Conservation (phyloP, 2,797 vertebrate genomes). For the Myotis planiceps region DNA sequence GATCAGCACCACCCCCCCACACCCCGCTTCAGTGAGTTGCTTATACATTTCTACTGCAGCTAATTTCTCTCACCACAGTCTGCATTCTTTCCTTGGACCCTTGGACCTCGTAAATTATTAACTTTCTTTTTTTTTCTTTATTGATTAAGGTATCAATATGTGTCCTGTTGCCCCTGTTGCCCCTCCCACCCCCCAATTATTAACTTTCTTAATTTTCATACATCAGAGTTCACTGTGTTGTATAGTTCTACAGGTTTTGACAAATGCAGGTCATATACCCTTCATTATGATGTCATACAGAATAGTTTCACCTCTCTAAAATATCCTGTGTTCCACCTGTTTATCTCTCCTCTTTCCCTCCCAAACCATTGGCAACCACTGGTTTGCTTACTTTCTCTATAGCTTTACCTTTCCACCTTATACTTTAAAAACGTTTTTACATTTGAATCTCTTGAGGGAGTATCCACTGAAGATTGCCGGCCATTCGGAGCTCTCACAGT, state of each 20-base stretch:
- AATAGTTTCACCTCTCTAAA: neutral
- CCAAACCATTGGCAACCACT: neutral
- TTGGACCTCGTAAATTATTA: neutral
- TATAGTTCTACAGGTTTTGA: neutral
- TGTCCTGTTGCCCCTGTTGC: too few relatives aligned
- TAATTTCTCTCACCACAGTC: neutral
- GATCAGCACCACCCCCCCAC: neutral
- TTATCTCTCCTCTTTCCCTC: neutral
- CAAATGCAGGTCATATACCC: neutral
- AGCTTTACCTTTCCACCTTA: neutral
- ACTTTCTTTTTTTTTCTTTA: too few relatives aligned
- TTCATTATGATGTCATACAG: too few relatives aligned
- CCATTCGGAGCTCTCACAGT: neutral
- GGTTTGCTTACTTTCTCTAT: neutral
- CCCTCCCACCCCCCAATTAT: neutral
- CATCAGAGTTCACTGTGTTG: neutral
- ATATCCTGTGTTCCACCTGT: too few relatives aligned
- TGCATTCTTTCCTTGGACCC: neutral
- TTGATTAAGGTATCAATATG: too few relatives aligned
- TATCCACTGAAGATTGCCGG: neutral
- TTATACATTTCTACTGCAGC: neutral
- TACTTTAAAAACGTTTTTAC: neutral
- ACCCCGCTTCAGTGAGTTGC: neutral
- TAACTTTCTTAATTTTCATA: neutral
- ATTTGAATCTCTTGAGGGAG: neutral